Percentiles rank a stretch among this genome's conserved stretches.
These are phyloP conservation scores for Lumbricus terrestris DNA, from an alignment of 2,888 invertebrate species.

Conservation along the genomic window DNA sequence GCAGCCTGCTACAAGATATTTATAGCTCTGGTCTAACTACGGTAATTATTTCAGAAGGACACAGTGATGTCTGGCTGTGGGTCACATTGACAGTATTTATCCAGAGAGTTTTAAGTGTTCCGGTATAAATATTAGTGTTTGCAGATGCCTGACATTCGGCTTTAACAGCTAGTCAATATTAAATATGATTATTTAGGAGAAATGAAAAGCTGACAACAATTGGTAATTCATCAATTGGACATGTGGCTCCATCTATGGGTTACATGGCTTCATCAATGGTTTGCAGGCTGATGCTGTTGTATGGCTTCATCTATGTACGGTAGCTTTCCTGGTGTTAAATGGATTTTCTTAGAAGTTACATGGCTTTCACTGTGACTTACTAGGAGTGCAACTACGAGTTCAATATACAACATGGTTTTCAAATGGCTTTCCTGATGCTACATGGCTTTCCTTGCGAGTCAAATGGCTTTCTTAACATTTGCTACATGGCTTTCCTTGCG, in stretches of 20 bases:
- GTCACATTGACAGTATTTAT: neutral
- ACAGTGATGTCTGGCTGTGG: neutral
- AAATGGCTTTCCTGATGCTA: too few relatives aligned
- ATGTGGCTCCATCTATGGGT: neutral
- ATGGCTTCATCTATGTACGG: too few relatives aligned
- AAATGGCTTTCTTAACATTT: too few relatives aligned
- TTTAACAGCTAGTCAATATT: neutral
- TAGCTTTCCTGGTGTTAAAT: too few relatives aligned
- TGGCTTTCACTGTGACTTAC: too few relatives aligned
- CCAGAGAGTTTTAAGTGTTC: too few relatives aligned
- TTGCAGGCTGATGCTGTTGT: too few relatives aligned
- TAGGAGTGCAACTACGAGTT: too few relatives aligned
- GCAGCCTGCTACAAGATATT: neutral
- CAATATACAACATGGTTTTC: too few relatives aligned
- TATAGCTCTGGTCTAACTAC: neutral
- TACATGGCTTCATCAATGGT: neutral
- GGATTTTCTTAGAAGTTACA: too few relatives aligned
- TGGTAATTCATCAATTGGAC: neutral
- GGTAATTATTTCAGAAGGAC: neutral
- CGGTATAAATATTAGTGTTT: too few relatives aligned
- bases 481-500: neutral
- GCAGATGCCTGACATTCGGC: neutral
- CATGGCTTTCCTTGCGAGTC: too few relatives aligned
- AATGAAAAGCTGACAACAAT: neutral
- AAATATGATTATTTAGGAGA: neutral